Percentiles rank a stretch among this genome's conserved stretches.
phyloP scores from a whole-genome alignment of 2,888 invertebrate species.

The Phengaris arion region DNA sequence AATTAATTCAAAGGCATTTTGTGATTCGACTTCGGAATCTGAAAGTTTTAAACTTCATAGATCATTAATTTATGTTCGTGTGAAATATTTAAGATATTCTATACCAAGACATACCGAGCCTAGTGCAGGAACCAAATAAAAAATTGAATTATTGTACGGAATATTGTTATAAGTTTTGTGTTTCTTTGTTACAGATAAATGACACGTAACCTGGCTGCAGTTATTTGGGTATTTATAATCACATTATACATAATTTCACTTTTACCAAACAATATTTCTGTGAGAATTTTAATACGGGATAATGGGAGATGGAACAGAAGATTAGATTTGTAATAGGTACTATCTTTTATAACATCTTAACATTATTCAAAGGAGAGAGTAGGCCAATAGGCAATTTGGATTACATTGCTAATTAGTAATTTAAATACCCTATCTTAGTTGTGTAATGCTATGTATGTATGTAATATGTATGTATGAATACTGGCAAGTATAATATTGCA shows the following conservation, averaged over 20 bases:
- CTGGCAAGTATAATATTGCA: no score
- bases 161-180: no score
- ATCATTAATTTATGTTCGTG: background rate
- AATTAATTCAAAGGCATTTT: constrained; percentile 30
- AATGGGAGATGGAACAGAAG: background rate
- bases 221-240: constrained; percentile 1
- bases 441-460: no score
- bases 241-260: background rate
- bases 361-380: background rate
- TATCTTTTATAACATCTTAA: background rate
- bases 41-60: background rate
- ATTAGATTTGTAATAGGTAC: background rate
- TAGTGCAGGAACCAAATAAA: no score
- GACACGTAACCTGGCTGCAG: background rate
- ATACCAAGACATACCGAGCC: no score
- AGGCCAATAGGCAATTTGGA: background rate
- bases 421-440: no score
- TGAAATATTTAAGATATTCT: background rate
- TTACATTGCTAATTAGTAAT: background rate
- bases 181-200: constrained; percentile 18
- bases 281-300: background rate
- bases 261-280: background rate
- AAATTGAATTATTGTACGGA: no score
- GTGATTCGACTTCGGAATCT: background rate
- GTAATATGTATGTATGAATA: no score